Evolutionary conservation across 2,888 invertebrate genomes (phyloP).

Genomic region (Pristionchus arcanus): DNA sequence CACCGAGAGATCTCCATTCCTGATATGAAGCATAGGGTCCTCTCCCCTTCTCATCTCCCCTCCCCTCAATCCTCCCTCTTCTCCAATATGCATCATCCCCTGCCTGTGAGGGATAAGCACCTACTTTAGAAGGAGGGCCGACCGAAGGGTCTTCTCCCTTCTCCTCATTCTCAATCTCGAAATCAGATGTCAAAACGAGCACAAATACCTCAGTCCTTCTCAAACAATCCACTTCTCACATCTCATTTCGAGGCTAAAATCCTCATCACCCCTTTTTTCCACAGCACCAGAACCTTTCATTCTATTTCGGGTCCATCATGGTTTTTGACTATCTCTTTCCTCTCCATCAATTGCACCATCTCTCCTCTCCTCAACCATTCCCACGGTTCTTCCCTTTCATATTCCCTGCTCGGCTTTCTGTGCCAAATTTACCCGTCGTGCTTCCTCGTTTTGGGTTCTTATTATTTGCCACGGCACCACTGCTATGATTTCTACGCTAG

Average conservation of each 20-base stretch:
- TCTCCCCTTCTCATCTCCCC: not conserved
- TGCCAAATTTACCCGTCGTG: conserved; percentile 18
- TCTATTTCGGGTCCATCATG: not conserved
- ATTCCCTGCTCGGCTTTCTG: not conserved
- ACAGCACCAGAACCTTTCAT: conserved; percentile 13
- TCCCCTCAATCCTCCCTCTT: not conserved
- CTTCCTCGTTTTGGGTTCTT: not conserved
- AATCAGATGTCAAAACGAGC: conserved; percentile 44
- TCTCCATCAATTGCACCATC: not conserved
- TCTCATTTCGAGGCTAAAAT: not conserved
- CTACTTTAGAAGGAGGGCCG: conserved; percentile 9
- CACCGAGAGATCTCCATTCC: not conserved
- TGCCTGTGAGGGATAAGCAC: conserved; percentile 38
- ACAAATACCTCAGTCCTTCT: not conserved
- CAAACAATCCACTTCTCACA: not conserved
- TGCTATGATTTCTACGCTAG: not conserved
- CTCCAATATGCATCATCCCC: conserved; percentile 47
- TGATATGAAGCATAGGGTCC: not conserved
- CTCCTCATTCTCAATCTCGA: not conserved
- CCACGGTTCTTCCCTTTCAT: conserved; percentile 48
- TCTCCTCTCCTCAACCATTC: not conserved
- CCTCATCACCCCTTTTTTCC: not conserved
- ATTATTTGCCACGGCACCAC: not conserved
- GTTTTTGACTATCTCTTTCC: conserved; percentile 26
- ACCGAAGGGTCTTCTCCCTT: not conserved